Evolutionary conservation across 2,113 vertebrate species (phyloP).

Genomic region (Marmota monax): DNA sequence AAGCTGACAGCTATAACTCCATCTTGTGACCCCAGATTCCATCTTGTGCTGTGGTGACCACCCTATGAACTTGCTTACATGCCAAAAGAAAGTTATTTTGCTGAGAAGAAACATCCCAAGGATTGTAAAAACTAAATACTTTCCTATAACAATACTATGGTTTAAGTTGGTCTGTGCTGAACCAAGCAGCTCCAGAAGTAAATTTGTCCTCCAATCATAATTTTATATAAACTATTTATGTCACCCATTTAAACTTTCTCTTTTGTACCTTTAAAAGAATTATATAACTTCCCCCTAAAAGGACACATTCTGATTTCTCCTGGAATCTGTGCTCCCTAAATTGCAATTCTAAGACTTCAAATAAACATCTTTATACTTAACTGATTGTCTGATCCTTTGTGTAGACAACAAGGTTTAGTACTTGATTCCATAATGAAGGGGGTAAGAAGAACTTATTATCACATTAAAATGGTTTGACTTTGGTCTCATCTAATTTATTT

Average conservation of each 20-base stretch:
- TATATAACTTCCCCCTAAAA: background rate
- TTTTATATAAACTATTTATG: background rate
- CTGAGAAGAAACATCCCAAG: background rate
- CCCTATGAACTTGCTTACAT: background rate
- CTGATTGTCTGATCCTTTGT: background rate
- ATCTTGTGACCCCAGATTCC: background rate
- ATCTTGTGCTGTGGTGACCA: background rate
- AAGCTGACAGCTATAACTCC: background rate
- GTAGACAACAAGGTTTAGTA: background rate
- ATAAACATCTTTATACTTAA: background rate
- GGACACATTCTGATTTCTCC: background rate
- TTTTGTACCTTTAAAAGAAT: background rate
- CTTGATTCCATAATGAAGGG: conserved; percentile 40
- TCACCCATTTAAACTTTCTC: background rate
- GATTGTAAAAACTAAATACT: background rate
- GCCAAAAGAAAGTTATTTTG: conserved; percentile 4
- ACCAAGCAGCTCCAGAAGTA: background rate
- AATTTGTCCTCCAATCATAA: background rate
- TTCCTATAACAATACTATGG: background rate
- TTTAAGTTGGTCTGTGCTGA: background rate
- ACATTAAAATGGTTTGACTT: conserved; percentile 69
- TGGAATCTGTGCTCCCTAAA: background rate
- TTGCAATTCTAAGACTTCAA: background rate
- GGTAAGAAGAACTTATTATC: conserved; percentile 50
- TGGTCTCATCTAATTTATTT: conserved; percentile 59